Evolutionary conservation across 2,888 invertebrate species (phyloP).

Genomic region (Pterostichus niger): DNA sequence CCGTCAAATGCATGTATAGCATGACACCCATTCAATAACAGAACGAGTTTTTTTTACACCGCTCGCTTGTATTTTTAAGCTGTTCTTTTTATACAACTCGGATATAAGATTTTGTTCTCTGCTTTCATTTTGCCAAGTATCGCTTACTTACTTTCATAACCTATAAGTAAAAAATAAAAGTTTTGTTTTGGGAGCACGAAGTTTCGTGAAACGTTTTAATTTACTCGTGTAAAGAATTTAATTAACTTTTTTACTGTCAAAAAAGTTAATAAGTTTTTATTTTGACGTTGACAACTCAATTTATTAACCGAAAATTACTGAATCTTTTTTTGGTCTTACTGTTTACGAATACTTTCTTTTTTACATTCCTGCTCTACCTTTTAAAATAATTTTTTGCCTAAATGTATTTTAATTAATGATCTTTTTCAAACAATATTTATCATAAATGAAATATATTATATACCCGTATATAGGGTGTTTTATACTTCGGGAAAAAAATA

Average conservation of each 20-base stretch:
- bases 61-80: background rate
- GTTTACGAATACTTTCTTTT: constrained; percentile 21
- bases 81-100: constrained; percentile 37
- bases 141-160: constrained; percentile 42
- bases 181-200: constrained; percentile 45
- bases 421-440: too few species aligned
- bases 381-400: too few species aligned
- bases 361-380: background rate
- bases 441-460: too few species aligned
- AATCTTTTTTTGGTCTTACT: constrained; percentile 29
- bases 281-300: constrained; percentile 51
- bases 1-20: constrained; percentile 52
- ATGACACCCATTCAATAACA: constrained; percentile 17
- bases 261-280: constrained; percentile 51
- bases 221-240: constrained; percentile 50
- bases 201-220: constrained; percentile 48
- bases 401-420: too few species aligned
- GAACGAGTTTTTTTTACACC: constrained; percentile 14
- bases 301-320: constrained; percentile 37
- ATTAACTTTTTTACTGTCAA: constrained; percentile 48
- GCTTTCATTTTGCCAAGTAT: constrained; percentile 35
- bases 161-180: constrained; percentile 44
- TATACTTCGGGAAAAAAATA: background rate
- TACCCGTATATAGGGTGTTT: background rate
- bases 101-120: constrained; percentile 19